Conservation (phyloP, 53 echinoderm and acorn worm genomes). For the Luidia sarsii region DNA sequence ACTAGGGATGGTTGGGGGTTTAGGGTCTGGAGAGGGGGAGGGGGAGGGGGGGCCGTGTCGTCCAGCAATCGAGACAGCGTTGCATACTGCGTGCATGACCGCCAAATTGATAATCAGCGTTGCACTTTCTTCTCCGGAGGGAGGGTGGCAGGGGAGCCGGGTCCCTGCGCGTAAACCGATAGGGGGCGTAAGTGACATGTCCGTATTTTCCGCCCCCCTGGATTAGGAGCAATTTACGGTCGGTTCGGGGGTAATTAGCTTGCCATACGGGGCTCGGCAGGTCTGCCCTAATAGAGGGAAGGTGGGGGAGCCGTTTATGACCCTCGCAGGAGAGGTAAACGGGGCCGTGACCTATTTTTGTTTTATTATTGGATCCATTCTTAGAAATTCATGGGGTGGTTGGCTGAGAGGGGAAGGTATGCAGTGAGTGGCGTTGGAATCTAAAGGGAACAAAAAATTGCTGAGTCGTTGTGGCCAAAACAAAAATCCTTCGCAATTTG, state of each 20-base stretch:
- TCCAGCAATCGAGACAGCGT: conserved; percentile 28
- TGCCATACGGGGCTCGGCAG: conserved; percentile 38
- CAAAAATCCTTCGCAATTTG: too few species aligned
- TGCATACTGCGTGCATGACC: conserved; percentile 43
- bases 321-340: background rate
- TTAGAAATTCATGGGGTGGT: background rate
- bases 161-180: conserved; percentile 38
- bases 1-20: conserved; percentile 1
- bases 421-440: too few species aligned
- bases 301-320: too few species aligned
- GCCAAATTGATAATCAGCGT: conserved; percentile 39
- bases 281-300: too few species aligned
- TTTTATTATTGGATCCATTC: conserved; percentile 2
- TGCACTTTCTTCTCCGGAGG: conserved; percentile 57
- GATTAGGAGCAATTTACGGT: conserved; percentile 38
- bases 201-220: conserved; percentile 44
- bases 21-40: too few species aligned
- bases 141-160: conserved; percentile 6
- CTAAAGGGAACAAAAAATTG: too few species aligned
- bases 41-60: too few species aligned
- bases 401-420: too few species aligned
- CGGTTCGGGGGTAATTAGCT: conserved; percentile 18
- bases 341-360: conserved; percentile 10
- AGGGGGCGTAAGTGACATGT: conserved; percentile 33
- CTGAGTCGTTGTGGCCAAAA: too few species aligned